These are phyloP conservation scores for Rhyzopertha dominica DNA, from an alignment of 1,140 invertebrate genomes.

Conservation along the genomic window DNA sequence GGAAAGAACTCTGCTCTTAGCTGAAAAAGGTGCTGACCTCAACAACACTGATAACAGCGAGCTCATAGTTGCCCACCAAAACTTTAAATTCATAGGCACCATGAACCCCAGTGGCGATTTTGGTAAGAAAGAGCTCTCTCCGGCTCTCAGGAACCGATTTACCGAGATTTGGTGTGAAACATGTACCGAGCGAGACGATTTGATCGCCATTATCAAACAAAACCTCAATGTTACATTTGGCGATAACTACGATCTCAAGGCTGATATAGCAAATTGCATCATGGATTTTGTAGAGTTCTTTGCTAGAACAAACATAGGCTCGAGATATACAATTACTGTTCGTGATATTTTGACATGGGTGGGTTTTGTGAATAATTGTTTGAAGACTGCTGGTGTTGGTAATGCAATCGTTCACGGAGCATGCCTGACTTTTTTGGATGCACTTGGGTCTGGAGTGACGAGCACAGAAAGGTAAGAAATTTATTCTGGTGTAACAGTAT, in stretches of 20 bases:
- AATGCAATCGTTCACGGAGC: slow-evolving; percentile 84
- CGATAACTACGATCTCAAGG: slow-evolving; percentile 53
- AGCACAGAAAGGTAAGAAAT: slow-evolving; percentile 52
- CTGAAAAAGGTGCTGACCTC: slow-evolving; percentile 74
- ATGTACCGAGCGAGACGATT: slow-evolving; percentile 62
- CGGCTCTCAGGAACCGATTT: slow-evolving; percentile 94
- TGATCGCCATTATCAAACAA: slow-evolving; percentile 73
- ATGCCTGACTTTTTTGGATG: slow-evolving; percentile 86
- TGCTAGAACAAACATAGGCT: slow-evolving; percentile 61
- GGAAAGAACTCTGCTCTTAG: slow-evolving; percentile 82
- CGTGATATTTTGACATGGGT: slow-evolving; percentile 93
- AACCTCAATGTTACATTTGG: slow-evolving; percentile 60
- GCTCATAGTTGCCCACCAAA: slow-evolving; percentile 64
- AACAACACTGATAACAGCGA: slow-evolving; percentile 46
- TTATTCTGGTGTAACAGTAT: too few species aligned
- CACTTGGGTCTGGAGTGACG: slow-evolving; percentile 69
- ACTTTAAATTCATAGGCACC: slow-evolving; percentile 92
- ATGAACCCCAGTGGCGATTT: slow-evolving; percentile 99
- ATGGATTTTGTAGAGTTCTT: slow-evolving; percentile 81
- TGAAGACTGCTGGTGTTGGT: slow-evolving; percentile 47
- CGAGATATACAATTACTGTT: slow-evolving; percentile 77
- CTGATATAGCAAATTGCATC: slow-evolving; percentile 59
- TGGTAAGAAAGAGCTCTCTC: slow-evolving; percentile 99
- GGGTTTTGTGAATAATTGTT: slow-evolving; percentile 76
- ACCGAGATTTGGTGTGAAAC: slow-evolving; percentile 98